Evolutionary conservation across 2,113 vertebrate species (phyloP), one percentile per base, ranked within the genome.

Genomic region (Holacanthus passer): DNA sequence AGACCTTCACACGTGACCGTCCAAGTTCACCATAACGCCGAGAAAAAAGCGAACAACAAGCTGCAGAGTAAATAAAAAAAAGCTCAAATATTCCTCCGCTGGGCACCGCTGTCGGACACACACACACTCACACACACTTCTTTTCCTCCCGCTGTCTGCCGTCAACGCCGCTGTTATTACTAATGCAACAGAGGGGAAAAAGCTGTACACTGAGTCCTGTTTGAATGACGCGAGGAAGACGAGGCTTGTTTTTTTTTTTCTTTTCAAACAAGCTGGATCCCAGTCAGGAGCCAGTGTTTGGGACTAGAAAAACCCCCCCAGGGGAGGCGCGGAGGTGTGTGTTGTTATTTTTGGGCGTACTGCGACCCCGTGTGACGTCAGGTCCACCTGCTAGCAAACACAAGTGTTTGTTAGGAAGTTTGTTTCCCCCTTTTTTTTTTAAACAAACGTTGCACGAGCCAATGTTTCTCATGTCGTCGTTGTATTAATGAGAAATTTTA

Each of bases 341-440:
- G 71, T 89, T 90, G 90, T 95, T 92, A 87, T 89, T 96, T 92
- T 94, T 87, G 80, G 93, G 94, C 24, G 93, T 83, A 84, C 93
- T 94, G 94, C 95, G 96, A 96, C 95, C 86, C 87, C 90, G 60
- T 92, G 95, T 96, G 96, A 96, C 96, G 94, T 96, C 97, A 96
- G 91, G 95, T 95, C 95, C 97, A 97, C 97, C 97, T 97, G 96
- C 96, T 95, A 73, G 90, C 95, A 52, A 80, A 86, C 60, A 66
- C 63, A 69, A 87, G 74, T 75, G 73, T 75, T 87, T 37, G 31
- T 89, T 14, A 17, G 17, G 4, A 24, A 95, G 91, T 96, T 96
- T 92, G 88, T 89, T 87, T 71, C 24, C 32, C 1, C 35, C 3
- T 27, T 83, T 83, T 2, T n/a, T n/a, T n/a, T n/a, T 41, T 41